phyloP scores from a whole-genome alignment of 2,113 vertebrate species.

The Morone saxatilis region DNA sequence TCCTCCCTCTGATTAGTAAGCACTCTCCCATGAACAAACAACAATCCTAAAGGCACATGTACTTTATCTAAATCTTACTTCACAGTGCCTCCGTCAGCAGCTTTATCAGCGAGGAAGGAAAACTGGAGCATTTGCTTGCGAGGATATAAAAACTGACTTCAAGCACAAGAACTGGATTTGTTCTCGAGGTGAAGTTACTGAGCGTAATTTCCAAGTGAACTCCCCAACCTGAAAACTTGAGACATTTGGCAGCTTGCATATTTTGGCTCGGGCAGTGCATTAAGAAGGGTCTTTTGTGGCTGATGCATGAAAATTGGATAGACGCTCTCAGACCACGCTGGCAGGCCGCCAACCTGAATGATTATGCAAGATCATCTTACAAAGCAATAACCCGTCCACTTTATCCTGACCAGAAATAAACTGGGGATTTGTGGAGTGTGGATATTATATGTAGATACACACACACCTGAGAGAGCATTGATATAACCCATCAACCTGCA shows the following conservation, averaged over 20 bases:
- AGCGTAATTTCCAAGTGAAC: slow-evolving; percentile 66
- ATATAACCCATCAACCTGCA: slow-evolving; percentile 12
- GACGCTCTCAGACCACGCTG: slow-evolving; percentile 66
- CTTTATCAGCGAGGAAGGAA: slow-evolving; percentile 61
- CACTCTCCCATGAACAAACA: slow-evolving; percentile 43
- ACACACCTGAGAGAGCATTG: not conserved
- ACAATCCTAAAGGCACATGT: slow-evolving; percentile 37
- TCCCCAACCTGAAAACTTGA: slow-evolving; percentile 72
- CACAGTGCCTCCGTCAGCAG: slow-evolving; percentile 60
- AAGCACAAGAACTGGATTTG: slow-evolving; percentile 58
- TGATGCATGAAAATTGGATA: slow-evolving; percentile 80
- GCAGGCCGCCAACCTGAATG: slow-evolving; percentile 66
- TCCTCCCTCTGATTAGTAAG: slow-evolving; percentile 55
- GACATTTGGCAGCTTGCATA: slow-evolving; percentile 74
- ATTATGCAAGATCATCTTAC: slow-evolving; percentile 81
- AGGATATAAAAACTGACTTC: slow-evolving; percentile 46
- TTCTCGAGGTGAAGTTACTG: slow-evolving; percentile 59
- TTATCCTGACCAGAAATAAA: slow-evolving; percentile 54
- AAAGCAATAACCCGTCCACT: slow-evolving; percentile 68
- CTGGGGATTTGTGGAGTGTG: slow-evolving; percentile 7
- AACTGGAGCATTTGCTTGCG: slow-evolving; percentile 46
- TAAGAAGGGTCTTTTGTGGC: slow-evolving; percentile 75
- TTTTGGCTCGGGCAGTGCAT: slow-evolving; percentile 68
- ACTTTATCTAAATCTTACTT: slow-evolving; percentile 58
- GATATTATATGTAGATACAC: slow-evolving; percentile 9